Base-by-base conservation (phyloP, 1,140 invertebrate species). In the Protaetia brevitarsis region DNA sequence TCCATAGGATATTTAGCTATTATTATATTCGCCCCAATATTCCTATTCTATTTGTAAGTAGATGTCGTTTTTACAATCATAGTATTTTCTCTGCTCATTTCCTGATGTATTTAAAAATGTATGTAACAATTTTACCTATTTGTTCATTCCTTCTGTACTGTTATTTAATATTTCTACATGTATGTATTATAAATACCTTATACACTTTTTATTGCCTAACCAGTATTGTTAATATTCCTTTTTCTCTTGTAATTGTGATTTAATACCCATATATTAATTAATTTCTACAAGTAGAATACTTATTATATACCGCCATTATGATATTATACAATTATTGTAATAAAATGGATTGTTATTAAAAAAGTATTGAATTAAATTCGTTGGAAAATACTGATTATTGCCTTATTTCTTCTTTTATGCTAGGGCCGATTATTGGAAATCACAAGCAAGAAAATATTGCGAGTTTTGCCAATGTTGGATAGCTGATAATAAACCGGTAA, bases 391-490 rank as follows among this genome's bases (percentile, higher is more conserved):
- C 21, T 7, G 16, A 58, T 58, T 27, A 2, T 58, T 58, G 23
- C 29, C 16, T 28, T 58, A 27, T 58, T 28, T 58, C 2, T 23
- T 27, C 56, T 27, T 16, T 58, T 28, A 27, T 65, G 23, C 45
- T 72, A 93, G 90, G 96, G 89, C 96, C 5, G 95, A 97, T 73
- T 98, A 95, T 78, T 99, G 96, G 96, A 96, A 97, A 80, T 98
- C 96, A 27, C 89, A 96, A 71, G 92, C 92, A 0, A 88, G 94
- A 63, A 98, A 98, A 79, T 98, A 90, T 79, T 99, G 96, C 76
- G 95, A 98, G 71, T 95, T 95, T 79, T 99, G 96, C 80, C 98
- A 98, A 81, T 97, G 95, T 78, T 99, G 96, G 96, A 91, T 97
- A 71, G 91, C 94, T 61, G 96, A 98, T 80, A 99, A 98, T 79